Evolutionary conservation across 2,888 invertebrate genomes (phyloP), one percentile per base, ranked within the genome.

Genomic region (Heterodera filipjevi): DNA sequence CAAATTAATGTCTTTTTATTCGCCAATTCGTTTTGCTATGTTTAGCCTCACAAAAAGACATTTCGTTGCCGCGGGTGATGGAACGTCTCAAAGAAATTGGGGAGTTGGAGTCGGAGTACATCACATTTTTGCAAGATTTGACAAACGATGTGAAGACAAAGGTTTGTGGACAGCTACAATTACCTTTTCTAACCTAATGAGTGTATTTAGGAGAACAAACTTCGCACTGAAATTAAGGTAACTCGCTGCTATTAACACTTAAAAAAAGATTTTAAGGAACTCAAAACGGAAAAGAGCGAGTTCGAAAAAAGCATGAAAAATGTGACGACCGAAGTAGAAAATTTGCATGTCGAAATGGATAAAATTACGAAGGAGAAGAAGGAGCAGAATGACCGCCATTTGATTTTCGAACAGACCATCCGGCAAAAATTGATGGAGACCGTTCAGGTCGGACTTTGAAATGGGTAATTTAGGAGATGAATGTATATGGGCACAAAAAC

Each of bases 391-490:
- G 80, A 81, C 8, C 71, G 80, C 19, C 68, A 80, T 39, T 33
- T 81, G 30, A 66, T 71, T 49, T 81, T 80, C 19, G 80, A 80
- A 30, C 68, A 49, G n/a, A 81, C 80, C 12, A 72, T 81, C 1
- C 66, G 75, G 32, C 59, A 35, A n/a, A 80, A 80, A 66, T 44
- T 80, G 53, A 53, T 71, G 33, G 80, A 80, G n/a, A 76, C 70
- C 30, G 44, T 59, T 22, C 76, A 80, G 64, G 80, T 82, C 39
- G 49, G 35, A n/a, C n/a, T n/a, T n/a, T 39, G 39, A 39, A 39
- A 39, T 39, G 39, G 39, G n/a, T n/a, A n/a, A n/a, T n/a, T n/a
- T n/a, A n/a, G n/a, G n/a, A n/a, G n/a, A n/a, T n/a, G n/a, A n/a
- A n/a, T n/a, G n/a, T n/a, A n/a, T n/a, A n/a, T n/a, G n/a, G n/a